These are phyloP conservation scores for Neolamprologus variostigma DNA, from an alignment of 2,113 vertebrate genomes.

Conservation along the genomic window DNA sequence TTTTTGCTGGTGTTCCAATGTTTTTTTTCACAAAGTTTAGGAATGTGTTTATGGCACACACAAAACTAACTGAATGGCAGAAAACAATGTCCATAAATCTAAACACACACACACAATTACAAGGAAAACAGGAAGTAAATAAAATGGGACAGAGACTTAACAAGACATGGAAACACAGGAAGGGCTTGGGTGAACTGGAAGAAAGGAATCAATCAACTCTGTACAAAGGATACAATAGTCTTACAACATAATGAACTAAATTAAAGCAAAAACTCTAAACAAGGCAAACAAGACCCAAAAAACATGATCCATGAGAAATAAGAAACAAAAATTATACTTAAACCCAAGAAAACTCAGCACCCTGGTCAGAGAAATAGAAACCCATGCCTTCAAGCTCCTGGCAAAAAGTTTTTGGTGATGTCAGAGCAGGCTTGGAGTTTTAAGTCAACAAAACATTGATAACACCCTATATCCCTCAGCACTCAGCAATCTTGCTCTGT, in stretches of 20 bases:
- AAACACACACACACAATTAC: background rate
- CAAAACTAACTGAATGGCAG: background rate
- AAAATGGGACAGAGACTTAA: too few relatives aligned
- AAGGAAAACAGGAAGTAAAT: background rate
- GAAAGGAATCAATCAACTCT: background rate
- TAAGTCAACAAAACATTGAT: background rate
- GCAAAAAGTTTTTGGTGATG: background rate
- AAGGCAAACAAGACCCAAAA: background rate
- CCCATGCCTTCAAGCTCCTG: background rate
- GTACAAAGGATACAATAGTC: background rate
- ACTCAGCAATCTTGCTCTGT: background rate
- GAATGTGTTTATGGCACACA: background rate
- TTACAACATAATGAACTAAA: background rate
- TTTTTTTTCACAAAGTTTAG: background rate
- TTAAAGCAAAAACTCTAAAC: background rate
- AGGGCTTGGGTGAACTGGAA: background rate
- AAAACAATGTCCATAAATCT: background rate
- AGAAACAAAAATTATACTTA: background rate
- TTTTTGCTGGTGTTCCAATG: background rate
- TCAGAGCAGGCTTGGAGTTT: background rate
- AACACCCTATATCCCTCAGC: accelerated
- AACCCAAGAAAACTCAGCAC: background rate
- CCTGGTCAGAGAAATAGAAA: background rate
- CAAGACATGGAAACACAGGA: background rate
- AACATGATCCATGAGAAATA: background rate